A percentile compares a stretch with the other conserved stretches of the same genome.
phyloP scores from a whole-genome alignment of 2,888 invertebrate species.

The Schizaphis graminum region DNA sequence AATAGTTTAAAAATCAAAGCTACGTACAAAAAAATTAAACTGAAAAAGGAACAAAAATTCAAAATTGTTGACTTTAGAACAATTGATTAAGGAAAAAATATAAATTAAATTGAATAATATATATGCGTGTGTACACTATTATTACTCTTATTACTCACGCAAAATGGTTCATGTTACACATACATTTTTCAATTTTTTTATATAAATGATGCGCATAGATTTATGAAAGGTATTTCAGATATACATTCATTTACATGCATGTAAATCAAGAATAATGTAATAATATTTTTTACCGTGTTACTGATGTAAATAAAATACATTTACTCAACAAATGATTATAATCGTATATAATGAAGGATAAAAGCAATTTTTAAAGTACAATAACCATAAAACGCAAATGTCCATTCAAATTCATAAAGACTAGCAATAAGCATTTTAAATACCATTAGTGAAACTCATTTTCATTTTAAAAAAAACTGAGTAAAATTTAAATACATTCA shows the following conservation, averaged over 20 bases:
- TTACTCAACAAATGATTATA: conserved; percentile 27
- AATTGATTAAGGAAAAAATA: neutral
- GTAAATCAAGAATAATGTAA: conserved; percentile 33
- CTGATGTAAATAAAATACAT: neutral
- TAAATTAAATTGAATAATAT: neutral
- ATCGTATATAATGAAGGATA: neutral
- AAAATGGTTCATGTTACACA: neutral
- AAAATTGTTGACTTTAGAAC: neutral
- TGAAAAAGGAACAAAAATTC: neutral
- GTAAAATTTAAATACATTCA: neutral
- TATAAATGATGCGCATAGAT: neutral
- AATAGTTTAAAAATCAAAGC: neutral
- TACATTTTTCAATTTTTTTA: neutral
- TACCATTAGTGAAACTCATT: conserved; percentile 3
- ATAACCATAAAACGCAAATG: conserved; percentile 8
- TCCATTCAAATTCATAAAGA: neutral
- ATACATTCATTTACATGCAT: neutral
- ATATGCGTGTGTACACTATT: neutral
- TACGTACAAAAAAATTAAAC: neutral
- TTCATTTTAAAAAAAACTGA: neutral
- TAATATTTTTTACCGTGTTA: neutral
- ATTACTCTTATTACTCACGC: neutral
- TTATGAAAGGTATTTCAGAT: neutral
- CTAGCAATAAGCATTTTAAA: conserved; percentile 26
- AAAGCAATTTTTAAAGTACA: conserved; percentile 31